Percentiles rank a stretch among this genome's conserved stretches.
Evolutionary conservation across 2,797 vertebrate species (phyloP).

Genomic region (Lithobates sylvaticus): DNA sequence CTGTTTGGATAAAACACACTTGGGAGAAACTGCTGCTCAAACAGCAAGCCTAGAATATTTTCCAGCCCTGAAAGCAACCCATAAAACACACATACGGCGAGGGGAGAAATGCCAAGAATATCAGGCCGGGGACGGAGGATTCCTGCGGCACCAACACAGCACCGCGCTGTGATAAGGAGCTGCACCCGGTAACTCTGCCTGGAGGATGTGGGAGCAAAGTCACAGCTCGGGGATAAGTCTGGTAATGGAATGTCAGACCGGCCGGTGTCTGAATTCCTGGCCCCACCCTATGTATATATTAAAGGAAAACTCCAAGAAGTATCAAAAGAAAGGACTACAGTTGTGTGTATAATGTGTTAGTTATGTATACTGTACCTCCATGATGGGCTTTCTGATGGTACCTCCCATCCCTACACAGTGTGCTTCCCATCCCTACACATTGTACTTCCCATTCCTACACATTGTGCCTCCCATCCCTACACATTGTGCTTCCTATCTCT

Average conservation of each 20-base stretch:
- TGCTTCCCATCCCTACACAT: no score
- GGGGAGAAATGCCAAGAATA: slow-evolving; percentile 47
- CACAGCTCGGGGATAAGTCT: background rate
- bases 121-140: slow-evolving; percentile 40
- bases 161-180: slow-evolving; percentile 10
- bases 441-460: no score
- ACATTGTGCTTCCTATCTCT: no score
- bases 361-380: no score
- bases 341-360: no score
- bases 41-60: slow-evolving; percentile 40
- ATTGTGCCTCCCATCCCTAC: no score
- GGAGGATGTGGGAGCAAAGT: background rate
- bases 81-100: slow-evolving; percentile 43
- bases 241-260: background rate
- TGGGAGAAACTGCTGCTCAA: slow-evolving; percentile 19
- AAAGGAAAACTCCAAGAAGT: no score
- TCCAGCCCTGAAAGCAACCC: slow-evolving; percentile 13
- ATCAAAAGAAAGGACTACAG: no score
- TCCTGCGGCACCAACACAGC: slow-evolving; percentile 29
- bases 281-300: no score
- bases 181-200: background rate
- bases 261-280: background rate
- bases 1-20: slow-evolving; percentile 51
- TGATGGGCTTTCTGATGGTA: no score
- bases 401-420: no score